Conservation (phyloP, 2,888 invertebrate species). For the Phengaris arion region DNA sequence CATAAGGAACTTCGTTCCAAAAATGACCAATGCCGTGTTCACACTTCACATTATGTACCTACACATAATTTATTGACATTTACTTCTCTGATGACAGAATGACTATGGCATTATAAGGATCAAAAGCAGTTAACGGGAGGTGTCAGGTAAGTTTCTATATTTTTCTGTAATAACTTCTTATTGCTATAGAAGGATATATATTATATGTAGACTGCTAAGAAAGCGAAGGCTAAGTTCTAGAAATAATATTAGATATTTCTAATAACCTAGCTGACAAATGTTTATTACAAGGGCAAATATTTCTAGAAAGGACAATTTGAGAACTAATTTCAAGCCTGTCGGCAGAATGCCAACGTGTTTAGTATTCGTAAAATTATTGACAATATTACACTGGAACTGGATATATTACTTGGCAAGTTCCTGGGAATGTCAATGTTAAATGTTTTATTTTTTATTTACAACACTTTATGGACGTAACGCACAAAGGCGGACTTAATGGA, state of each 20-base stretch:
- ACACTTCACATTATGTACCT: too few species aligned
- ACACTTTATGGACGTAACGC: too few species aligned
- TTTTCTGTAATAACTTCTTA: too few species aligned
- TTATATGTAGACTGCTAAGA: neutral
- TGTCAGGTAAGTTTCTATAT: too few species aligned
- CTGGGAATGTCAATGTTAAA: constrained; percentile 9
- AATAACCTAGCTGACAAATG: neutral
- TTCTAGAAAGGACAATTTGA: constrained; percentile 19
- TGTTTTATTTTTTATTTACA: neutral
- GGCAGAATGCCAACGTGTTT: neutral
- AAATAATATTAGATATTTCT: neutral
- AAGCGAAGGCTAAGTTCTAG: neutral
- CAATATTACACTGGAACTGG: neutral
- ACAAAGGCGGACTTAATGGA: too few species aligned
- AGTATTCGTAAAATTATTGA: constrained; percentile 17
- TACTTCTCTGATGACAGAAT: too few species aligned
- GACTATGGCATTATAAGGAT: too few species aligned
- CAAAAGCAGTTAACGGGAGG: too few species aligned
- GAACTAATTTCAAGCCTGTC: neutral
- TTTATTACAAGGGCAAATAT: constrained; percentile 17
- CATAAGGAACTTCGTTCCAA: too few species aligned
- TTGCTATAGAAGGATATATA: too few species aligned
- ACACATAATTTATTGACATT: too few species aligned
- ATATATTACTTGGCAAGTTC: neutral
- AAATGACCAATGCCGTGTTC: too few species aligned